phyloP scores from a whole-genome alignment of 2,113 vertebrate genomes.

The Phocoena sinus region DNA sequence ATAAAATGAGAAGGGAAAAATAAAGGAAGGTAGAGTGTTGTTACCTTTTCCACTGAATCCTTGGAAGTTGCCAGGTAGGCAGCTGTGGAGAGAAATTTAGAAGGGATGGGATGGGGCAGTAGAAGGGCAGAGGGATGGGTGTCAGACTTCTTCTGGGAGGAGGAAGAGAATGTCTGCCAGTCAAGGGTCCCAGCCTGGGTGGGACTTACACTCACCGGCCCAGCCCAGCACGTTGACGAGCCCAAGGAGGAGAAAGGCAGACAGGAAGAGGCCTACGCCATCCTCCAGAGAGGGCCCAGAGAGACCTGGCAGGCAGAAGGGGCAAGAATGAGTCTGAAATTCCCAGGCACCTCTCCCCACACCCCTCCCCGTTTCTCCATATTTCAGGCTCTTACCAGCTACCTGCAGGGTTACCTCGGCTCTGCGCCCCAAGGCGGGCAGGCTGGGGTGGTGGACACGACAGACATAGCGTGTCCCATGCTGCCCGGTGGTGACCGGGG shows the following conservation, averaged over 20 bases:
- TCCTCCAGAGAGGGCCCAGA: constrained; percentile 74
- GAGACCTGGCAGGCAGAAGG: constrained; percentile 44
- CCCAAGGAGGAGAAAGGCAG: constrained; percentile 71
- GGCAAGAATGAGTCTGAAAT: neutral
- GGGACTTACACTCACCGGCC: constrained; percentile 54
- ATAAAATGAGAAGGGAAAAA: neutral
- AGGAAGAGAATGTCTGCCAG: neutral
- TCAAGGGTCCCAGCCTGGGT: neutral
- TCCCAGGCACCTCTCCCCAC: rapidly evolving
- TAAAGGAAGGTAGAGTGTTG: neutral
- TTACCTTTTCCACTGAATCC: constrained; percentile 58
- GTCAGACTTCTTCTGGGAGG: neutral
- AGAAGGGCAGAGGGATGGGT: neutral
- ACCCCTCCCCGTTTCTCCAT: neutral
- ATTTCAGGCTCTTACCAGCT: constrained; percentile 53
- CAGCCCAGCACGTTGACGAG: constrained; percentile 55
- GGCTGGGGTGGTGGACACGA: constrained; percentile 79
- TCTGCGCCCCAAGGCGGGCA: neutral
- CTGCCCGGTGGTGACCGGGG: constrained; percentile 61
- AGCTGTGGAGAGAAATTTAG: constrained; percentile 40
- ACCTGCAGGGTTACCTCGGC: constrained; percentile 47
- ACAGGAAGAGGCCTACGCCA: constrained; percentile 71
- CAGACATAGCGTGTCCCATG: constrained; percentile 81
- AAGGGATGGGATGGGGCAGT: neutral
- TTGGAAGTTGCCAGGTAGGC: neutral